These are phyloP conservation scores for Tanypteryx hageni DNA, from an alignment of 2,888 invertebrate genomes.

Conservation along the genomic window DNA sequence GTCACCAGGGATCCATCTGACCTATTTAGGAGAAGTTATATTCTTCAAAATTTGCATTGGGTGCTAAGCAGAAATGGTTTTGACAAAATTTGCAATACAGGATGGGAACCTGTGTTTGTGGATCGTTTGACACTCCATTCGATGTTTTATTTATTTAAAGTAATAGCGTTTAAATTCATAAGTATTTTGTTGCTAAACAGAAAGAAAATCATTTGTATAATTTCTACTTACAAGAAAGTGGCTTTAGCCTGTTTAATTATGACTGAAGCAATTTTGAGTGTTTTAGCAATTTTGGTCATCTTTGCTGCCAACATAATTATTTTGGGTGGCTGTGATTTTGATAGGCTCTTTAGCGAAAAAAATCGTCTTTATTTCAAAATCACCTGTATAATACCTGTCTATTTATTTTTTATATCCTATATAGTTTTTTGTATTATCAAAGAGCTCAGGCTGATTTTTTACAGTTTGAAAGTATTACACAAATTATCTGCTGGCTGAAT, in stretches of 20 bases:
- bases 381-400: constrained; percentile 42
- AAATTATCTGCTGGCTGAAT: constrained; percentile 18
- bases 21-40: neutral
- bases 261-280: neutral
- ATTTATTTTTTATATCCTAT: constrained; percentile 63
- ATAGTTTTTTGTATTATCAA: constrained; percentile 52
- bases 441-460: constrained; percentile 48
- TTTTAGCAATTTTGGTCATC: constrained; percentile 50
- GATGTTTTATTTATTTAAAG: constrained; percentile 55
- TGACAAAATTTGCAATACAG: constrained; percentile 15
- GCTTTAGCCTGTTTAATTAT: constrained; percentile 33
- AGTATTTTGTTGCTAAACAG: neutral
- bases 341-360: constrained; percentile 39
- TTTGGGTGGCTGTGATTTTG: constrained; percentile 54
- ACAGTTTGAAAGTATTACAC: constrained; percentile 54
- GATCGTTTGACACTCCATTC: constrained; percentile 18
- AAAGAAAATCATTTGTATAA: constrained; percentile 16
- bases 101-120: constrained; percentile 30
- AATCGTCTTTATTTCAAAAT: constrained; percentile 39
- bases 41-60: constrained; percentile 34
- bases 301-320: constrained; percentile 44
- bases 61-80: constrained; percentile 52
- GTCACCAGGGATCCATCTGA: neutral
- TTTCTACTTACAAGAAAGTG: neutral
- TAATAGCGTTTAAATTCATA: constrained; percentile 33